These are phyloP conservation scores for Copidosoma aretas DNA, from an alignment of 2,888 invertebrate species.

Conservation along the genomic window DNA sequence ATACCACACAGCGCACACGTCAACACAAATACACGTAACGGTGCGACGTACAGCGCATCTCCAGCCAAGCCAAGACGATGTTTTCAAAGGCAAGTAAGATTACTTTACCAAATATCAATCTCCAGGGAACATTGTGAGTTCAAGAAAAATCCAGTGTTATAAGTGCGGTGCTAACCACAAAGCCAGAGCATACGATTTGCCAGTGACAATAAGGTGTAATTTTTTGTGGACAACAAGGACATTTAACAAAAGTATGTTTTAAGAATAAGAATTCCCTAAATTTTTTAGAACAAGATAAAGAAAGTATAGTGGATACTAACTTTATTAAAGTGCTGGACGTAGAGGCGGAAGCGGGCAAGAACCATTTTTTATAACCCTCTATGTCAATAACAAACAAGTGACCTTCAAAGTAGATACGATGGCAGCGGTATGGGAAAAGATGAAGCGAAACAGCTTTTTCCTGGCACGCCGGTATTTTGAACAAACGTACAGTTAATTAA, in stretches of 20 bases:
- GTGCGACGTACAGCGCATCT: no score
- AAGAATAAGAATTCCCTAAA: not conserved
- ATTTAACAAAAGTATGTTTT: not conserved
- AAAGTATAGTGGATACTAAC: not conserved
- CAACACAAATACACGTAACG: not conserved
- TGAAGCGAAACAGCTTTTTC: not conserved
- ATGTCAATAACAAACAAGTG: not conserved
- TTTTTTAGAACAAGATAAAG: not conserved
- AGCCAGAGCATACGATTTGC: not conserved
- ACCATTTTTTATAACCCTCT: not conserved
- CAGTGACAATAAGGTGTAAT: not conserved
- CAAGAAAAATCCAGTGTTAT: not conserved
- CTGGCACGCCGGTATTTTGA: no score
- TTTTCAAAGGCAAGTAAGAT: no score
- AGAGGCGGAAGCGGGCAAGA: not conserved
- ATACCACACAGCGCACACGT: not conserved
- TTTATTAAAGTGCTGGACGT: not conserved
- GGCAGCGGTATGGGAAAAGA: not conserved
- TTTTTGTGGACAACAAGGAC: not conserved
- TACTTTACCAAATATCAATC: not conserved
- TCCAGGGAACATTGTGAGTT: not conserved
- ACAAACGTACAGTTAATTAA: not conserved
- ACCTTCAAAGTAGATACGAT: not conserved
- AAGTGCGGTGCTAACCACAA: not conserved
- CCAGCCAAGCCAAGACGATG: no score